Conservation (phyloP, 2,113 vertebrate genomes). For the cattle (Bos taurus) region ARS-UCD2.0 NC_037332.1:8801001-8801500, state of each 20-base stretch:
- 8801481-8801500: background rate
- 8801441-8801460: background rate
- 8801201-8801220: background rate
- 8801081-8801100: background rate
- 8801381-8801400: rapidly evolving
- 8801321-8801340: background rate
- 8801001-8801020: background rate
- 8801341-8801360: background rate
- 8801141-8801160: background rate
- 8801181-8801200: background rate
- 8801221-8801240: background rate
- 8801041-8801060: background rate
- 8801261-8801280: background rate
- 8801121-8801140: background rate
- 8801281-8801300: background rate
- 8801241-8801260: background rate
- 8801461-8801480: background rate
- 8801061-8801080: background rate
- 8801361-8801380: background rate
- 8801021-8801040: background rate
- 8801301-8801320: background rate
- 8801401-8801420: background rate
- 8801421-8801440: background rate
- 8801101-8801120: background rate
- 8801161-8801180: background rate